These are phyloP conservation scores for Prionace glauca DNA, from an alignment of 2,797 vertebrate genomes.

Conservation along the genomic window DNA sequence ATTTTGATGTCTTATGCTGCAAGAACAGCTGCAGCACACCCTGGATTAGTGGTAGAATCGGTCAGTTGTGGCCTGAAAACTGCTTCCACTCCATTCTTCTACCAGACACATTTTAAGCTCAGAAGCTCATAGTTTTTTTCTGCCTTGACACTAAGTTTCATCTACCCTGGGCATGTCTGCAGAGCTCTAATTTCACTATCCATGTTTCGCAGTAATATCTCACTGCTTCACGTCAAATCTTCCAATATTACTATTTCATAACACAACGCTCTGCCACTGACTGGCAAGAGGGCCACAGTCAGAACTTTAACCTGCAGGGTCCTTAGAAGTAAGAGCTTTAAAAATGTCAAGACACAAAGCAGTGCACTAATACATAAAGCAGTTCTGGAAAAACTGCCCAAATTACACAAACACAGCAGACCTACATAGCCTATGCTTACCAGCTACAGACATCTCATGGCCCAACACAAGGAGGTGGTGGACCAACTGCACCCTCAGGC, in stretches of 20 bases:
- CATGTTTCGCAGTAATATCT: neutral
- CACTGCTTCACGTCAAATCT: neutral
- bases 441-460: neutral
- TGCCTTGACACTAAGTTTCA: neutral
- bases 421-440: neutral
- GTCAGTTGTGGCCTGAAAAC: neutral
- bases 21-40: neutral
- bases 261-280: neutral
- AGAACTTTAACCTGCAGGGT: neutral
- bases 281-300: neutral
- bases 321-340: neutral
- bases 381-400: neutral
- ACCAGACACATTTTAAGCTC: no score
- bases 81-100: neutral
- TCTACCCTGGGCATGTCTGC: neutral
- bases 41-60: neutral
- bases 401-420: neutral
- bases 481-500: neutral
- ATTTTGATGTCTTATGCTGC: neutral
- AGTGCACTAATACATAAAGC: neutral
- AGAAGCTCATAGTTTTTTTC: neutral
- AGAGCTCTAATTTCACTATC: neutral
- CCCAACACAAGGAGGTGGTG: neutral
- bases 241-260: neutral
- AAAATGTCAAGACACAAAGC: neutral